Percentiles rank a stretch among this genome's conserved stretches.
phyloP scores from a whole-genome alignment of 2,888 invertebrate species.

The Bellardia bayeri region DNA sequence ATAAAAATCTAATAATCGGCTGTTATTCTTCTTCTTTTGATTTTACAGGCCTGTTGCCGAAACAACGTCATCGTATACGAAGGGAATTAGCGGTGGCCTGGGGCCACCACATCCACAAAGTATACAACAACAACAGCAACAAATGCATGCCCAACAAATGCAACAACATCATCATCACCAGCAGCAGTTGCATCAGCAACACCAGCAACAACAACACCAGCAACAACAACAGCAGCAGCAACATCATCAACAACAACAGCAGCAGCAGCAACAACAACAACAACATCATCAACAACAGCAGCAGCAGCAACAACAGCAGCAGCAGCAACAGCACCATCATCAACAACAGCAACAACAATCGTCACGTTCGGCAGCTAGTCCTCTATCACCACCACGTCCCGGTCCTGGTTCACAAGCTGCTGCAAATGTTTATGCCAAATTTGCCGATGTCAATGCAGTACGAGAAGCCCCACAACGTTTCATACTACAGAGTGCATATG shows the following conservation, averaged over 20 bases:
- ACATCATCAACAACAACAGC: slow-evolving; percentile 73
- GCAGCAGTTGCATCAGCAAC: slow-evolving; percentile 78
- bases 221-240: slow-evolving; percentile 74
- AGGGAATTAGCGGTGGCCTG: slow-evolving; percentile 80
- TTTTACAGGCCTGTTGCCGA: slow-evolving; percentile 83
- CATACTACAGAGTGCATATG: slow-evolving; percentile 83
- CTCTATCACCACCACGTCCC: slow-evolving; percentile 83
- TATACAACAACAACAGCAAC: slow-evolving; percentile 77
- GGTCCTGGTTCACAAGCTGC: slow-evolving; percentile 81
- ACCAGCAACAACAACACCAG: slow-evolving; percentile 74
- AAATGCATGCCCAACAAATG: slow-evolving; percentile 76
- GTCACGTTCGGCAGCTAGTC: slow-evolving; percentile 84
- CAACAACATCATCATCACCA: slow-evolving; percentile 78
- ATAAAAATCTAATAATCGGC: slow-evolving; percentile 81
- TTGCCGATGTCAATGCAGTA: slow-evolving; percentile 81
- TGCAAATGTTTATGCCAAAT: slow-evolving; percentile 82
- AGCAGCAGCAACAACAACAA: slow-evolving; percentile 75
- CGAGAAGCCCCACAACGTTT: slow-evolving; percentile 83
- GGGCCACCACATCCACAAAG: slow-evolving; percentile 77
- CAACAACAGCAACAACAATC: slow-evolving; percentile 79
- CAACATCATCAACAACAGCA: slow-evolving; percentile 78
- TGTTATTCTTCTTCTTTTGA: slow-evolving; percentile 79
- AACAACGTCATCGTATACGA: slow-evolving; percentile 82
- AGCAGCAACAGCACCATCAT: slow-evolving; percentile 78
- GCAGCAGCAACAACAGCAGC: slow-evolving; percentile 77